Base-by-base conservation (phyloP, 2,113 vertebrate genomes). In the Ammodytes dubius region DNA sequence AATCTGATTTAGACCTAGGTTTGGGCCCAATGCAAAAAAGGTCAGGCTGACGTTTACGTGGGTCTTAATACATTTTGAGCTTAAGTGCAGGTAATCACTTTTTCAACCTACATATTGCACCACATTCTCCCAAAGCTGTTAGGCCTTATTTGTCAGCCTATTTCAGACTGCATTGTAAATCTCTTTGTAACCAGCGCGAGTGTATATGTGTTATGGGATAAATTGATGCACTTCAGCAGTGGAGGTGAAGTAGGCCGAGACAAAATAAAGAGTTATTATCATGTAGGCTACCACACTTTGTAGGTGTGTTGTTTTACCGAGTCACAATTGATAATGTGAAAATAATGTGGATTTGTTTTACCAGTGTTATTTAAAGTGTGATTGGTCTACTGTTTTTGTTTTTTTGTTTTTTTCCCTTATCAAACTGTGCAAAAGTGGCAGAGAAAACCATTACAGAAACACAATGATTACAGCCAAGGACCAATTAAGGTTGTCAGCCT, bases 1-100 rank as follows among this genome's bases (percentile, higher is more conserved):
- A 46, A 78, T 83, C 52, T 76, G 67, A 83, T 85, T 69, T 61
- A 58, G 13, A 57, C 15, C 12, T 6, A 35, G 43, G 45, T 50
- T 27, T 72, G 12, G 42, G 9, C 56, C 14, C 17, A 53, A 54
- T 69, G 11, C 27, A 27, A 47, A 52, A 84, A 83, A 78, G 56
- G 70, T 79, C 64, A 77, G 4, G 19, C 58, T 63, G 37, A 42
- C 37, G 46, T 76, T 83, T 73, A 40, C 64, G 17, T 45, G 37
- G 42, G 42, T 67, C 42, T 66, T 27, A 46, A 82, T 82, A 73
- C 27, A 77, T 85, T 50, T 71, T 17, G 7, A 52, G 58, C 42
- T 49, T 27, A n/a, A 61, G 46, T 39, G 37, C 19, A 37, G 12
- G 7, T 52, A 35, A 75, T 61, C 42, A 40, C 46, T 50, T 61